These are phyloP conservation scores for Mesopsocus fuscifrons DNA, from an alignment of 2,888 invertebrate genomes.

Conservation along the genomic window DNA sequence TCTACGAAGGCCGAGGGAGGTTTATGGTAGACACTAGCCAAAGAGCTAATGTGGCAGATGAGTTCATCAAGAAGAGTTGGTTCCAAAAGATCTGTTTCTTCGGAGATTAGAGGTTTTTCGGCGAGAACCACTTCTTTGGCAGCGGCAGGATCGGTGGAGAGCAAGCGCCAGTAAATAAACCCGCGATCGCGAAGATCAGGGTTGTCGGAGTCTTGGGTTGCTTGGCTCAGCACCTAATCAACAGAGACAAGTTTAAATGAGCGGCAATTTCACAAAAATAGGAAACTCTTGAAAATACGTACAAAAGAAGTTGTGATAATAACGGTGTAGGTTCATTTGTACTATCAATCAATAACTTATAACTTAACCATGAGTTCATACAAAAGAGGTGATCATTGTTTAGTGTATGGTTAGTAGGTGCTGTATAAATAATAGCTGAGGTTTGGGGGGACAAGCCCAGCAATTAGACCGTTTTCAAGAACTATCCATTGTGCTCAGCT, in stretches of 20 bases:
- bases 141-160: conserved; percentile 97
- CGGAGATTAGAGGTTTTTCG: conserved; percentile 96
- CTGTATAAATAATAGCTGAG: no score
- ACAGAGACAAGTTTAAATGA: neutral
- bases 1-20: conserved; percentile 98
- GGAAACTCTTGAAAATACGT: no score
- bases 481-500: no score
- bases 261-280: neutral
- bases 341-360: no score
- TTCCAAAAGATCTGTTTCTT: conserved; percentile 95
- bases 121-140: conserved; percentile 98
- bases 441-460: no score
- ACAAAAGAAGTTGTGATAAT: no score
- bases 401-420: no score
- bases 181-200: conserved; percentile 96
- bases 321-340: no score
- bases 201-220: conserved; percentile 90
- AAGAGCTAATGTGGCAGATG: conserved; percentile 93
- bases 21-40: conserved; percentile 98
- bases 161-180: conserved; percentile 96
- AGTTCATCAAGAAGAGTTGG: conserved; percentile 94
- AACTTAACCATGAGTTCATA: no score
- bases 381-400: no score
- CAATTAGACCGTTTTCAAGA: no score
- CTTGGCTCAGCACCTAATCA: conserved; percentile 51